These are phyloP conservation scores for Drosophila truncata DNA, from an alignment of 1,140 invertebrate genomes.

Conservation along the genomic window DNA sequence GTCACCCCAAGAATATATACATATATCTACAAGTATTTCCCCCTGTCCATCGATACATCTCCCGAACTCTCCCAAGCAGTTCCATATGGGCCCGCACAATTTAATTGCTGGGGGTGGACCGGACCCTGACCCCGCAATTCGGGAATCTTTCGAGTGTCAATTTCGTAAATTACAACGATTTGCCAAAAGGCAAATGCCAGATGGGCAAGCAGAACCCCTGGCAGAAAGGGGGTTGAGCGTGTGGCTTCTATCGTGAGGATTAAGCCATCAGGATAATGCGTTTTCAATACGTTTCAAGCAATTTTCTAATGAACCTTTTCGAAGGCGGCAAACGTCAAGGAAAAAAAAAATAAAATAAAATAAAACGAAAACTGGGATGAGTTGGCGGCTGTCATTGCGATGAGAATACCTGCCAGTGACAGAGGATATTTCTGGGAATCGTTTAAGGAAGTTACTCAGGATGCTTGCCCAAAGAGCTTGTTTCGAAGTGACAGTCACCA, in stretches of 20 bases:
- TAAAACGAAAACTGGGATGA: not conserved
- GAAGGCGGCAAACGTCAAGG: not conserved
- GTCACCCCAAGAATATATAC: not conserved
- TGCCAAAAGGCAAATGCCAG: slow-evolving; percentile 54
- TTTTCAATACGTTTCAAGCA: slow-evolving; percentile 71
- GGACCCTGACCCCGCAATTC: slow-evolving; percentile 42
- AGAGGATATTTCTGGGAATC: slow-evolving; percentile 19
- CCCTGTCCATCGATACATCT: too few relatives aligned
- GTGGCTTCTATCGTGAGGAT: slow-evolving; percentile 22
- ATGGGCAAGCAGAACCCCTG: slow-evolving; percentile 3
- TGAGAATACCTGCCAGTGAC: slow-evolving; percentile 24
- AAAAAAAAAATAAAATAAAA: too few relatives aligned
- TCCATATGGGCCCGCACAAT: slow-evolving; percentile 46
- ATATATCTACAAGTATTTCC: not conserved
- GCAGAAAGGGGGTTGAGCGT: not conserved
- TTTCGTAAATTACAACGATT: slow-evolving; percentile 84
- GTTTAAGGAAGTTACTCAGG: not conserved
- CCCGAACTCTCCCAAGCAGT: not conserved
- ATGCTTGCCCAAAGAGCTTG: not conserved
- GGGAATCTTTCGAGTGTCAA: slow-evolving; percentile 80
- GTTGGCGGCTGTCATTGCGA: slow-evolving; percentile 12
- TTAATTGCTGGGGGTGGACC: slow-evolving; percentile 22
- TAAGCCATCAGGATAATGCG: slow-evolving; percentile 75
- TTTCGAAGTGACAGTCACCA: slow-evolving; percentile 1
- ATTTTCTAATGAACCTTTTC: slow-evolving; percentile 62